These are phyloP conservation scores for Hozukius guyotensis DNA, from an alignment of 2,797 vertebrate species.

Conservation along the genomic window DNA sequence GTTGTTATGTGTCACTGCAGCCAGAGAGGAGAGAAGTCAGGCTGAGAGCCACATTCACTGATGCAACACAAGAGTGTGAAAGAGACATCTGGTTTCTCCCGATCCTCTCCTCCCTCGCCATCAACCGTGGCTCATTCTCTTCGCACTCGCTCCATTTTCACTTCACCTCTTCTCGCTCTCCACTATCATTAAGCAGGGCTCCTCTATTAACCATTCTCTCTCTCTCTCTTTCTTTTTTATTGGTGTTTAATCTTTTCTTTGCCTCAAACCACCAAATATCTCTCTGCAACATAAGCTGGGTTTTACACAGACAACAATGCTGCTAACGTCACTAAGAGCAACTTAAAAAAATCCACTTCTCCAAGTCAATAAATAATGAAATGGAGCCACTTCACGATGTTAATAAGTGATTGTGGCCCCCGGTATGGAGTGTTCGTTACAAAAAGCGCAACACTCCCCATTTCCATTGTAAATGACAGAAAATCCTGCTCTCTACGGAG, in stretches of 20 bases:
- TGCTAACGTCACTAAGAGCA: constrained; percentile 13
- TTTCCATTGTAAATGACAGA: constrained; percentile 35
- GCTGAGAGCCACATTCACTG: constrained; percentile 58
- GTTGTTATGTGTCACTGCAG: constrained; percentile 48
- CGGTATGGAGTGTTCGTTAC: neutral
- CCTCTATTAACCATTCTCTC: constrained; percentile 4
- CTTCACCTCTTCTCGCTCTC: constrained; percentile 39
- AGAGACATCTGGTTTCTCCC: constrained; percentile 73
- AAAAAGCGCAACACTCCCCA: neutral
- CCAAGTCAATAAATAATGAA: constrained; percentile 21
- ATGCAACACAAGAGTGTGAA: constrained; percentile 60
- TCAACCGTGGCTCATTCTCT: constrained; percentile 28
- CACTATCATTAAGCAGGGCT: constrained; percentile 31
- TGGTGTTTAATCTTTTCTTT: neutral
- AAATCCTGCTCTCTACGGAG: constrained; percentile 1
- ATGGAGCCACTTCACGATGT: constrained; percentile 4
- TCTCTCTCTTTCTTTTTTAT: neutral
- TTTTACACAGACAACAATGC: neutral
- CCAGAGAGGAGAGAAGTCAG: constrained; percentile 42
- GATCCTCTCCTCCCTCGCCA: constrained; percentile 16
- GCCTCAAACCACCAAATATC: neutral
- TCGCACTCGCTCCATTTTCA: constrained; percentile 23
- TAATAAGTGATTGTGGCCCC: neutral
- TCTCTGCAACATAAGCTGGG: constrained; percentile 15
- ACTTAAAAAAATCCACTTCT: constrained; percentile 15